Percentiles rank a stretch among this genome's conserved stretches.
Evolutionary conservation across 2,797 vertebrate species (phyloP).

Genomic region (Arremon aurantiirostris): DNA sequence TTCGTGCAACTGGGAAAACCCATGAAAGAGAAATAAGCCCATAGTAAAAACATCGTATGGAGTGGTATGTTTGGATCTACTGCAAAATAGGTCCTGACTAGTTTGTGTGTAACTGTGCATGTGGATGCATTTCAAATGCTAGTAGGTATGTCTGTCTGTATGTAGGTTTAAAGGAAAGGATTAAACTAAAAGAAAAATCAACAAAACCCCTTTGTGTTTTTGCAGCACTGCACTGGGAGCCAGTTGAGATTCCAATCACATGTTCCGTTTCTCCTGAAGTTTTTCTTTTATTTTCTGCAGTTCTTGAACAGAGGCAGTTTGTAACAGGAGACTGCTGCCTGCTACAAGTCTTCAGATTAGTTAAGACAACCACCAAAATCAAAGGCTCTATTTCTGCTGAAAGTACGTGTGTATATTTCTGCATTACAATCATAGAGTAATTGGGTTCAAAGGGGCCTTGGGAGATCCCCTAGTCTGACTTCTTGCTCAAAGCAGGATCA

Average conservation of each 20-base stretch:
- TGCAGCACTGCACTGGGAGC: neutral
- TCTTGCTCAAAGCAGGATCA: neutral
- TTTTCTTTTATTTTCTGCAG: neutral
- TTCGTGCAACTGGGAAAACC: neutral
- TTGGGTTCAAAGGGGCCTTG: neutral
- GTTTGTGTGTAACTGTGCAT: neutral
- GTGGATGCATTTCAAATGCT: neutral
- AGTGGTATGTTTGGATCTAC: neutral
- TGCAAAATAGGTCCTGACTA: neutral
- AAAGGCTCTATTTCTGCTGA: neutral
- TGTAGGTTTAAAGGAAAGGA: neutral
- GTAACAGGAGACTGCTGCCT: neutral
- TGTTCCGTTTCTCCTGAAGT: neutral
- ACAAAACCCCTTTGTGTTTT: neutral
- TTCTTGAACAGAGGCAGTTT: neutral
- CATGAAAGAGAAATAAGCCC: neutral
- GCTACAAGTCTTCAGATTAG: neutral
- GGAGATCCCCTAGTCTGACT: neutral
- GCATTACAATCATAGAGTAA: neutral
- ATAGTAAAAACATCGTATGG: neutral
- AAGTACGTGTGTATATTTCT: neutral
- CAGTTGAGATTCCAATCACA: neutral
- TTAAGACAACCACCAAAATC: neutral
- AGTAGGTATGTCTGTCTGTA: neutral
- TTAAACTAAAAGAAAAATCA: neutral